These are phyloP conservation scores for Siderastrea radians DNA, from an alignment of 92 coral and sea anemone species.

Conservation along the genomic window DNA sequence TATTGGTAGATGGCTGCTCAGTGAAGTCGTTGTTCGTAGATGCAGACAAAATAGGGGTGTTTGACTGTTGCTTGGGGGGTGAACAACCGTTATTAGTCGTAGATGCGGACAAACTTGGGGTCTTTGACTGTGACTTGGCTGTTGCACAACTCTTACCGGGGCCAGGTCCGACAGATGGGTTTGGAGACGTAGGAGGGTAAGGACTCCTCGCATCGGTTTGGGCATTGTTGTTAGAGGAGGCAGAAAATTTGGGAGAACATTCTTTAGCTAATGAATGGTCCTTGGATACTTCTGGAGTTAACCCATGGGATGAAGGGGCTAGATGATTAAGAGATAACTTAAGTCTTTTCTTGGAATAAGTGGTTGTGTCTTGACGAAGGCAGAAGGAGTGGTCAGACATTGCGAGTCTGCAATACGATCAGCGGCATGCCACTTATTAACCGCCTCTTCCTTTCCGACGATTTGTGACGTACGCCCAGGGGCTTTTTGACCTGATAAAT, in stretches of 20 bases:
- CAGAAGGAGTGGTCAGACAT: slow-evolving; percentile 36
- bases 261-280: slow-evolving; percentile 2
- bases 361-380: slow-evolving; percentile 1
- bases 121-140: too few species aligned
- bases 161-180: too few species aligned
- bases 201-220: not conserved
- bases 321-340: slow-evolving; percentile 10
- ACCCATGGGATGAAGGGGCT: not conserved
- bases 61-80: too few species aligned
- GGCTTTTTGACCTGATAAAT: too few species aligned
- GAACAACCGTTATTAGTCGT: too few species aligned
- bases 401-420: too few species aligned
- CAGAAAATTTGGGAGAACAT: not conserved
- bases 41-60: not conserved
- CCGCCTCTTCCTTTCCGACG: too few species aligned
- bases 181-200: too few species aligned
- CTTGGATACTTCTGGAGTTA: slow-evolving; percentile 20
- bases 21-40: not conserved
- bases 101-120: too few species aligned
- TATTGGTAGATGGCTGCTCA: slow-evolving; percentile 1
- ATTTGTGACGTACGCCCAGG: too few species aligned
- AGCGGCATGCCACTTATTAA: too few species aligned
- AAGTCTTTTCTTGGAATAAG: not conserved
- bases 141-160: too few species aligned
- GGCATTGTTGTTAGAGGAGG: not conserved